phyloP scores from a whole-genome alignment of 2,888 invertebrate species.

The Acanthosoma haemorrhoidale region DNA sequence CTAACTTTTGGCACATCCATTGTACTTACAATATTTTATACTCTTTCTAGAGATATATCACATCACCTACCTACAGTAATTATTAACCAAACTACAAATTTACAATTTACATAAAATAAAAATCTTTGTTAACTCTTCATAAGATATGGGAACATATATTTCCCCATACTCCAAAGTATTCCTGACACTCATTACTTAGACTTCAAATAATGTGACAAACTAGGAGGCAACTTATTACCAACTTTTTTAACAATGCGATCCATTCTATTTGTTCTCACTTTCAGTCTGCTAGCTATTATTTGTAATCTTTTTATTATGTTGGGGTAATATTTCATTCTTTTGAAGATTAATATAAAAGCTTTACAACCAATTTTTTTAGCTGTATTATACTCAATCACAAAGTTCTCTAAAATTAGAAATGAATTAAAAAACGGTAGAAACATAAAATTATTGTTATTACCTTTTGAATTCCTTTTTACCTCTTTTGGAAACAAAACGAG shows the following conservation, averaged over 20 bases:
- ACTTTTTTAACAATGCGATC: neutral
- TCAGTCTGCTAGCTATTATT: neutral
- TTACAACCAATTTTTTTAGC: slow-evolving; percentile 4
- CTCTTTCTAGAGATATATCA: no score
- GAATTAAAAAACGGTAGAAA: neutral
- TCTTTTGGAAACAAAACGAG: neutral
- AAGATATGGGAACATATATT: no score
- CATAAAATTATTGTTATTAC: neutral
- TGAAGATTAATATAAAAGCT: slow-evolving; percentile 5
- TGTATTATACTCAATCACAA: neutral
- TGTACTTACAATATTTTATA: no score
- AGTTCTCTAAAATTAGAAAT: neutral
- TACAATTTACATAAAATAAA: no score
- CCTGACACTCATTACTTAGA: no score
- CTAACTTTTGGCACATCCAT: no score
- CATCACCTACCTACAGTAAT: no score
- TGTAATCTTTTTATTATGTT: neutral
- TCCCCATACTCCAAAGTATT: no score
- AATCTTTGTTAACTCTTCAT: no score
- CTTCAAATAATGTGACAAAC: no score
- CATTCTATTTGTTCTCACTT: neutral
- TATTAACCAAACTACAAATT: no score
- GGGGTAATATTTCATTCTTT: neutral
- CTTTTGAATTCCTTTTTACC: neutral
- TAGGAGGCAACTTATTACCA: neutral